A percentile compares a stretch with the other conserved stretches of the same genome.
Evolutionary conservation across 2,888 invertebrate species (phyloP).

Genomic region (Coelinius sp.): DNA sequence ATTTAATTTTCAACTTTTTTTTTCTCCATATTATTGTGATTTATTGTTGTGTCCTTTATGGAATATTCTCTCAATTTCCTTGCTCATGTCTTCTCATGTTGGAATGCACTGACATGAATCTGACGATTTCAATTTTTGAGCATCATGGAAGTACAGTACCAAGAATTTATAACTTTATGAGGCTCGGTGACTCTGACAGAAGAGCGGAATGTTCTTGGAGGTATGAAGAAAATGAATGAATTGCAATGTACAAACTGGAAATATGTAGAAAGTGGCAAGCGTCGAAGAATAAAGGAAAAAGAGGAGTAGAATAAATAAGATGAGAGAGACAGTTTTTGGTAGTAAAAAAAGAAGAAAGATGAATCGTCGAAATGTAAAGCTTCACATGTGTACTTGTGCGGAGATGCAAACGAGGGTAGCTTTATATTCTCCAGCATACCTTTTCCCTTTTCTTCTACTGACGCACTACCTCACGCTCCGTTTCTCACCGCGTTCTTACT

Average conservation of each 20-base stretch:
- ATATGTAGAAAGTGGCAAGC: background rate
- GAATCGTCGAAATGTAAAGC: constrained; percentile 24
- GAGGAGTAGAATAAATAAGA: constrained; percentile 1
- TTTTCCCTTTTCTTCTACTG: background rate
- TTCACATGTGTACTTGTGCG: constrained; percentile 13
- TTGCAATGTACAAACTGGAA: constrained; percentile 44
- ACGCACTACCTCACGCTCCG: constrained; percentile 10
- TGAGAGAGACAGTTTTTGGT: constrained; percentile 12
- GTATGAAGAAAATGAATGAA: constrained; percentile 47
- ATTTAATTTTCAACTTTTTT: background rate
- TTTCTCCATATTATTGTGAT: background rate
- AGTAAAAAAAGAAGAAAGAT: constrained; percentile 6
- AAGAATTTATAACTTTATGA: background rate
- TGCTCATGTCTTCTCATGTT: background rate
- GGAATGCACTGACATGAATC: background rate
- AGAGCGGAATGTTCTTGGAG: background rate
- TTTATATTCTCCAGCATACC: constrained; percentile 3
- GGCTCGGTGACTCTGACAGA: background rate
- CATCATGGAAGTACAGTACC: constrained; percentile 2
- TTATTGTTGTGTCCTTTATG: background rate
- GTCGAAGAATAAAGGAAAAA: constrained; percentile 19
- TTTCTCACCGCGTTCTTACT: constrained; percentile 9
- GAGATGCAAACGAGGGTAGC: background rate
- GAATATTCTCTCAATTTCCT: background rate
- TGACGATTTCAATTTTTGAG: background rate